A percentile compares a stretch with the other conserved stretches of the same genome.
Evolutionary conservation across 2,797 vertebrate species (phyloP).

Genomic region (Sitta carolinensis): DNA sequence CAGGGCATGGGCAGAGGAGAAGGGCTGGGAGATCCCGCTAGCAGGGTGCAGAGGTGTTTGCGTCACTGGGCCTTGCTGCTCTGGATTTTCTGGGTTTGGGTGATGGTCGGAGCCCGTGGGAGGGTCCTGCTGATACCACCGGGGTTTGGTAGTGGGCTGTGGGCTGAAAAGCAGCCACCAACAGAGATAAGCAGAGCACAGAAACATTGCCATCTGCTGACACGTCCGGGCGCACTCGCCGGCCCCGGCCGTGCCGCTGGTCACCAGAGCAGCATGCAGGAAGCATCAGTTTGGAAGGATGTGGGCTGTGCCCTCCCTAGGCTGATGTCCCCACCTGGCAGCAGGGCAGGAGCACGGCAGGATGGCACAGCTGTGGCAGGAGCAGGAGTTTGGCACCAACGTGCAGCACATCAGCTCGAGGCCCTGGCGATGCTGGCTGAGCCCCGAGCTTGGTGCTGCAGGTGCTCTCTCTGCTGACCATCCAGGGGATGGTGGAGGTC

Average conservation of each 20-base stretch:
- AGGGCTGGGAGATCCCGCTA: not conserved
- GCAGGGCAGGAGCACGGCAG: not conserved
- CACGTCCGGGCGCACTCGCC: not conserved
- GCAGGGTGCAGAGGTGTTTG: not conserved
- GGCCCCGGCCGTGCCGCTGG: not conserved
- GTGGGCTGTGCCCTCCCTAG: fast-evolving
- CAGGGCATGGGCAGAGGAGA: not conserved
- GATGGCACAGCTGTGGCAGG: not conserved
- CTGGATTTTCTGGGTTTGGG: not conserved
- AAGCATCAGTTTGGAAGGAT: not conserved
- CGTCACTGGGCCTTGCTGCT: fast-evolving
- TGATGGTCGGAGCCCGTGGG: not conserved
- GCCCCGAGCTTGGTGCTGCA: fast-evolving
- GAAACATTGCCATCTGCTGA: conserved; percentile 72
- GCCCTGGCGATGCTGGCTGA: fast-evolving
- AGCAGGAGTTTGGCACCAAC: fast-evolving
- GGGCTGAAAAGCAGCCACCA: not conserved
- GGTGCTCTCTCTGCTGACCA: not conserved
- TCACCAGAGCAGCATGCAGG: not conserved
- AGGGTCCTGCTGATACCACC: not conserved
- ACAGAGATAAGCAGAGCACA: conserved; percentile 20
- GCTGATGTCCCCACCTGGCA: fast-evolving
- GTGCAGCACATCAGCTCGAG: fast-evolving
- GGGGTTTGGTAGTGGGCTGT: not conserved
- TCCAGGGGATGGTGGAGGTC: not conserved